Percentiles rank a stretch among this genome's conserved stretches.
Evolutionary conservation across 2,113 vertebrate species (phyloP).

Genomic region (Marmota flaviventris): DNA sequence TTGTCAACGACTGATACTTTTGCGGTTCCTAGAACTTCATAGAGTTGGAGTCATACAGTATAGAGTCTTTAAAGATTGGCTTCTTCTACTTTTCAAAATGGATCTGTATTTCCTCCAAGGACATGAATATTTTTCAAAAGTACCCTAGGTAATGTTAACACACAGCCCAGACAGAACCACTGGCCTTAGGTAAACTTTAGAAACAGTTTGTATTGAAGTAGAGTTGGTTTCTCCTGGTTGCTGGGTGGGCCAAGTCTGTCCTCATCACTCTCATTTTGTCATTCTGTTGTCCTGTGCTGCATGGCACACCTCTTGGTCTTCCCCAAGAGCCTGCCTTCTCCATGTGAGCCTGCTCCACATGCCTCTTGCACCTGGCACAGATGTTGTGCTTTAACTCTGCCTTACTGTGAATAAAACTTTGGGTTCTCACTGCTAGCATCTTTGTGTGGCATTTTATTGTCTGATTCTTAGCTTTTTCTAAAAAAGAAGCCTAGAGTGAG

Average conservation of each 20-base stretch:
- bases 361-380: background rate
- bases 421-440: background rate
- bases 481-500: background rate
- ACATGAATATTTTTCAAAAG: background rate
- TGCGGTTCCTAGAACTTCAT: background rate
- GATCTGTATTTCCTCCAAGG: background rate
- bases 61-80: background rate
- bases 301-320: background rate
- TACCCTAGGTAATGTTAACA: background rate
- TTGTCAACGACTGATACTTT: background rate
- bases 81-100: background rate
- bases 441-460: background rate
- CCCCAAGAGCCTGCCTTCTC: background rate
- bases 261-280: background rate
- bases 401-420: background rate
- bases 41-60: background rate
- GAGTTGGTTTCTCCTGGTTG: background rate
- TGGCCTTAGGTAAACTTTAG: background rate
- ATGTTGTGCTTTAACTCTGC: background rate
- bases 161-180: background rate
- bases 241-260: background rate
- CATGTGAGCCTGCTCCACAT: rapidly evolving
- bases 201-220: background rate
- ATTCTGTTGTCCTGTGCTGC: background rate
- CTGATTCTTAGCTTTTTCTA: background rate